Percentiles rank a stretch among this genome's conserved stretches.
These are phyloP conservation scores for Himalopsyche kuldschensis DNA, from an alignment of 2,888 invertebrate species.

Conservation along the genomic window DNA sequence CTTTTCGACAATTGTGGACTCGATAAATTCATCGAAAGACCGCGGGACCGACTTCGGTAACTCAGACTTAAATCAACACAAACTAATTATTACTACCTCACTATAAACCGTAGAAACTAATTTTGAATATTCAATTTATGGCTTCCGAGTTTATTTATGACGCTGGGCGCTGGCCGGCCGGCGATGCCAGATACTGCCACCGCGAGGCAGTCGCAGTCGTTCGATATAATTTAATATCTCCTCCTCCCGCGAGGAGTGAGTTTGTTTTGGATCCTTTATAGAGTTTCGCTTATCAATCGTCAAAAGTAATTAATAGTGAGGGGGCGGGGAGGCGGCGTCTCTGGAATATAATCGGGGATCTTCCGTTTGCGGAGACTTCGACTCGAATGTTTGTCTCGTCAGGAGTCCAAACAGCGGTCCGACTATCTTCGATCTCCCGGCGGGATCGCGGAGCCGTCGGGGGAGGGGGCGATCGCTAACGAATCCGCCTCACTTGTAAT, in stretches of 20 bases:
- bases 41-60: not conserved
- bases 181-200: constrained; percentile 25
- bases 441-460: not conserved
- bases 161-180: constrained; percentile 7
- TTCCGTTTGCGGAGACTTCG: constrained; percentile 1
- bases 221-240: constrained; percentile 35
- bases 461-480: not conserved
- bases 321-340: not conserved
- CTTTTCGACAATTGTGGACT: not conserved
- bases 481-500: constrained; percentile 22
- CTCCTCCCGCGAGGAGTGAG: constrained; percentile 16
- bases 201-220: constrained; percentile 29
- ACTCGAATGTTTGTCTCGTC: not conserved
- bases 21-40: not conserved
- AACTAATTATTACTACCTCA: constrained; percentile 36
- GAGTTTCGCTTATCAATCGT: constrained; percentile 35
- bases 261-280: constrained; percentile 26
- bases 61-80: constrained; percentile 33
- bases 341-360: not conserved
- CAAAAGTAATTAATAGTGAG: constrained; percentile 32
- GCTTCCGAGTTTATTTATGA: constrained; percentile 32
- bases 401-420: not conserved
- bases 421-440: not conserved
- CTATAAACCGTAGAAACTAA: constrained; percentile 37
- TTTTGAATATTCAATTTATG: constrained; percentile 39